phyloP scores from a whole-genome alignment of 2,113 vertebrate species.

The Xenotilapia caudafasciata region DNA sequence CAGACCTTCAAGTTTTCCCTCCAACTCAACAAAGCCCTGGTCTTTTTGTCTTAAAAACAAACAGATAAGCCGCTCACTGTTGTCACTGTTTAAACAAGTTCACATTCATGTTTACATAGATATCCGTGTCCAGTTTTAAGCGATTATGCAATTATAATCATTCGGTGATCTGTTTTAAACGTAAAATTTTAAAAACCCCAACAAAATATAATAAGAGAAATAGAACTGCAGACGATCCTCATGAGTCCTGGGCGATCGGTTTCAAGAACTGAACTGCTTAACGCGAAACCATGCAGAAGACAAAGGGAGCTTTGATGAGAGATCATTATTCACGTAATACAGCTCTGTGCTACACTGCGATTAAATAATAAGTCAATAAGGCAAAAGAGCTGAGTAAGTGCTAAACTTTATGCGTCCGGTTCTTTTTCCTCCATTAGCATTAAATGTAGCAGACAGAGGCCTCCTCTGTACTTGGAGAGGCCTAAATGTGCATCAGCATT shows the following conservation, averaged over 20 bases:
- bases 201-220: neutral
- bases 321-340: neutral
- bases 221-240: neutral
- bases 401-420: neutral
- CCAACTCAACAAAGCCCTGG: neutral
- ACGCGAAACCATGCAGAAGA: neutral
- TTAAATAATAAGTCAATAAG: constrained; percentile 20
- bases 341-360: neutral
- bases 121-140: neutral
- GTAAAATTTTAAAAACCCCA: neutral
- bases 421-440: neutral
- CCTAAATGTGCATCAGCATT: neutral
- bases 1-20: neutral
- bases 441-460: neutral
- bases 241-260: neutral
- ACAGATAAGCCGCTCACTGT: neutral
- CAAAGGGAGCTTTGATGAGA: neutral
- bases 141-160: neutral
- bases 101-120: neutral
- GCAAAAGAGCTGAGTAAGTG: constrained; percentile 12
- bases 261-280: neutral
- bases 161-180: fast-evolving
- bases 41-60: neutral
- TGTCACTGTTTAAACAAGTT: neutral
- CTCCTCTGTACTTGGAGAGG: neutral